phyloP scores from a whole-genome alignment of 2,888 invertebrate genomes.

The Petrolisthes manimaculis region DNA sequence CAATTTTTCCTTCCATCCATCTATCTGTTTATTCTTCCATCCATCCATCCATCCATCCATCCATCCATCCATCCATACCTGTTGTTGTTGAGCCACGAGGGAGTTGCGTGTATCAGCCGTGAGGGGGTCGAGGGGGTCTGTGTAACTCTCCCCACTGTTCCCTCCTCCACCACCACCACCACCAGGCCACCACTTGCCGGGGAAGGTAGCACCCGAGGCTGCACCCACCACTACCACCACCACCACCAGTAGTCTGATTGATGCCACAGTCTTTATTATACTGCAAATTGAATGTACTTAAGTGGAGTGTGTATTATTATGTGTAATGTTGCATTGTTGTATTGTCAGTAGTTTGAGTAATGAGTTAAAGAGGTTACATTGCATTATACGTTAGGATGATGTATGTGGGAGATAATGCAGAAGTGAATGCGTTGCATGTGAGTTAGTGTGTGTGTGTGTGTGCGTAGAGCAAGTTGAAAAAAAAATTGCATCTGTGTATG shows the following conservation, averaged over 20 bases:
- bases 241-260: neutral
- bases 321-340: too few species aligned
- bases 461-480: neutral
- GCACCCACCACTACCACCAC: neutral
- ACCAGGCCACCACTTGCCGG: neutral
- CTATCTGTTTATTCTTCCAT: neutral
- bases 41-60: neutral
- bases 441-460: too few species aligned
- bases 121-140: conserved; percentile 7
- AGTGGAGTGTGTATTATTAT: too few species aligned
- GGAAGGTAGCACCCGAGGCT: neutral
- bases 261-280: too few species aligned
- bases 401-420: neutral
- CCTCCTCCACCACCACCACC: neutral
- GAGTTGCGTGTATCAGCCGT: neutral
- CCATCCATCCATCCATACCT: neutral
- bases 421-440: too few species aligned
- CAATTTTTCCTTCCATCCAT: neutral
- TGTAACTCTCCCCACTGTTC: conserved; percentile 1
- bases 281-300: too few species aligned
- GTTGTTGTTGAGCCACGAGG: neutral
- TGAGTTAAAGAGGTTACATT: neutral
- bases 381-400: neutral
- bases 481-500: neutral
- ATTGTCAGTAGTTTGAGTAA: neutral